Percentiles rank a stretch among this genome's conserved stretches.
These are phyloP conservation scores for Pecten maximus DNA, from an alignment of 2,888 invertebrate species.

Conservation along the genomic window DNA sequence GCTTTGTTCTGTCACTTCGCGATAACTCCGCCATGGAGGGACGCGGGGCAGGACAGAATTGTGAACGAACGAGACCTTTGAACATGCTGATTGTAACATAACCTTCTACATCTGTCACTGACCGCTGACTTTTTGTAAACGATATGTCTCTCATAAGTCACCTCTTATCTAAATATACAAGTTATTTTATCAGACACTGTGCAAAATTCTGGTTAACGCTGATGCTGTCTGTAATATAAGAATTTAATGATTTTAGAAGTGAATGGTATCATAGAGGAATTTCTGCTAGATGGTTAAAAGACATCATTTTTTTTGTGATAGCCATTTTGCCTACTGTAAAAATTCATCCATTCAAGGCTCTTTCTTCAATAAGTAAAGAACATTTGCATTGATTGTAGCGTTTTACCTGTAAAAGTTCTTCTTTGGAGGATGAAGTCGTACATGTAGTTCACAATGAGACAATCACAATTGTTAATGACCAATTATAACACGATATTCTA, in stretches of 20 bases:
- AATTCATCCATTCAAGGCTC: too few species aligned
- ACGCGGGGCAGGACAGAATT: not conserved
- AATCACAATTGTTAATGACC: too few species aligned
- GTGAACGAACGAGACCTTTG: not conserved
- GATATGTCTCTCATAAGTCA: not conserved
- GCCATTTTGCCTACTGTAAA: too few species aligned
- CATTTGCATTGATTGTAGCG: too few species aligned
- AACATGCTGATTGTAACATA: constrained; percentile 27
- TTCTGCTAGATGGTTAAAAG: too few species aligned
- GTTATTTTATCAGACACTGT: not conserved
- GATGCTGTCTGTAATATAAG: not conserved
- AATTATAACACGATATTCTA: too few species aligned
- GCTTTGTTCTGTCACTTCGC: constrained; percentile 13
- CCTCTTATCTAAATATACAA: not conserved
- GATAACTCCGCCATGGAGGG: not conserved
- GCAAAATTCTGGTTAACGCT: not conserved
- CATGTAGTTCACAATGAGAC: too few species aligned
- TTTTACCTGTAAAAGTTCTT: too few species aligned
- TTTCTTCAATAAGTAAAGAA: too few species aligned
- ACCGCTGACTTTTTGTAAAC: not conserved
- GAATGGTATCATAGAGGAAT: not conserved
- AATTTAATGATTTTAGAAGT: not conserved
- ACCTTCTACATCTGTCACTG: not conserved
- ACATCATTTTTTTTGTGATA: too few species aligned
- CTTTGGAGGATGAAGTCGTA: too few species aligned